Conservation (phyloP, 1,140 invertebrate genomes). For the Ectropis grisescens region DNA sequence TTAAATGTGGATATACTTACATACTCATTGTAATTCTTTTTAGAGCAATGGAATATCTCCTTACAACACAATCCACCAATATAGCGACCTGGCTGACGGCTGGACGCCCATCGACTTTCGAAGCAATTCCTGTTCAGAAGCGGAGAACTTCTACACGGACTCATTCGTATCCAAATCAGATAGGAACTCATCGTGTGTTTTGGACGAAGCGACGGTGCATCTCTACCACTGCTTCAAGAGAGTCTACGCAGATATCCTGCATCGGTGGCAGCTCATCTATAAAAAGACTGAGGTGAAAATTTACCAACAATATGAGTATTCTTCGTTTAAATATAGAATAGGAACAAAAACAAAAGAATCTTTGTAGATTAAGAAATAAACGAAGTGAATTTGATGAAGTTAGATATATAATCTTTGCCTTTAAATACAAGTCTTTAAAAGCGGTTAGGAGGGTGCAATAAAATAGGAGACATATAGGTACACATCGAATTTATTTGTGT, state of each 20-base stretch:
- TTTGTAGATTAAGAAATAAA: too few relatives aligned
- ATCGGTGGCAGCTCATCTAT: slow-evolving; percentile 84
- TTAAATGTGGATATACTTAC: too few relatives aligned
- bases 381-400: too few relatives aligned
- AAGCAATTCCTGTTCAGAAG: slow-evolving; percentile 93
- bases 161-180: slow-evolving; percentile 47
- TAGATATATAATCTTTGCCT: too few relatives aligned
- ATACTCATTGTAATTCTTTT: too few relatives aligned
- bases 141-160: slow-evolving; percentile 72
- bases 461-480: too few relatives aligned
- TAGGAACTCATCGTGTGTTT: slow-evolving; percentile 28
- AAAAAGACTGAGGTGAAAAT: slow-evolving; percentile 82
- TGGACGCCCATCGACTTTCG: slow-evolving; percentile 79
- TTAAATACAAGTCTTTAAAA: too few relatives aligned
- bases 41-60: slow-evolving; percentile 83
- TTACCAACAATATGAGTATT: too few relatives aligned
- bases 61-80: slow-evolving; percentile 91
- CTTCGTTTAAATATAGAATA: neutral
- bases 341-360: too few relatives aligned
- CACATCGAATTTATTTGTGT: too few relatives aligned
- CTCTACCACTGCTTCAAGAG: slow-evolving; percentile 90
- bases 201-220: slow-evolving; percentile 57
- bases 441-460: too few relatives aligned
- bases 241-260: slow-evolving; percentile 90
- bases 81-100: slow-evolving; percentile 81